Evolutionary conservation across 2,113 vertebrate species (phyloP).

Genomic region (Dicaeum eximium): DNA sequence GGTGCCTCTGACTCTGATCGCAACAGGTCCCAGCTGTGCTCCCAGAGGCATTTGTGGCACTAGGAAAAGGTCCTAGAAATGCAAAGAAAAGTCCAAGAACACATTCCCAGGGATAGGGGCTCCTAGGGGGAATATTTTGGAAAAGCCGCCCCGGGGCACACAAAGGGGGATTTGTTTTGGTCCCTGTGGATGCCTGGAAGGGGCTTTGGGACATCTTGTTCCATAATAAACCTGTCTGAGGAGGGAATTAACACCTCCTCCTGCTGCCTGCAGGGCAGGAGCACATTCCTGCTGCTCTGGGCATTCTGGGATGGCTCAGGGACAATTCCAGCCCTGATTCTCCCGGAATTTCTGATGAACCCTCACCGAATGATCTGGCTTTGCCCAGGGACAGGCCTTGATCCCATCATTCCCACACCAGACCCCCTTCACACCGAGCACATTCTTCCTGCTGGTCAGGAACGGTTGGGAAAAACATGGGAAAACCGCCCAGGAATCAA

Average conservation of each 20-base stretch:
- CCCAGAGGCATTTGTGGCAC: constrained; percentile 16
- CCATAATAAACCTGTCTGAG: neutral
- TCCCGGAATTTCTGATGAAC: neutral
- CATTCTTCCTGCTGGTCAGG: neutral
- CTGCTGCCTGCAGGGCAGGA: neutral
- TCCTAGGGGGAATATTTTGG: neutral
- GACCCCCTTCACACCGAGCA: neutral
- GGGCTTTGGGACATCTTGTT: neutral
- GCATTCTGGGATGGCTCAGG: neutral
- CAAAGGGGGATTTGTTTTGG: constrained; percentile 5
- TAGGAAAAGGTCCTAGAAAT: neutral
- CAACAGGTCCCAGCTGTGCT: neutral
- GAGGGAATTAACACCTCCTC: constrained; percentile 31
- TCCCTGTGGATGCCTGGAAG: neutral
- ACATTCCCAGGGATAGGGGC: neutral
- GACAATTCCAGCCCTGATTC: neutral
- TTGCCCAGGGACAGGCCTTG: neutral
- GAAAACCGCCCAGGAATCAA: neutral
- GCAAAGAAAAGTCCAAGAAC: neutral
- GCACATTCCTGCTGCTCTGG: neutral
- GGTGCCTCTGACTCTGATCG: neutral
- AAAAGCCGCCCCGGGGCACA: neutral
- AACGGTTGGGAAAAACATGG: neutral
- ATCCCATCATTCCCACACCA: neutral
- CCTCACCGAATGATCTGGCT: neutral